Evolutionary conservation across 2,797 vertebrate species (phyloP).

Genomic region (Meriones psammophilus): DNA sequence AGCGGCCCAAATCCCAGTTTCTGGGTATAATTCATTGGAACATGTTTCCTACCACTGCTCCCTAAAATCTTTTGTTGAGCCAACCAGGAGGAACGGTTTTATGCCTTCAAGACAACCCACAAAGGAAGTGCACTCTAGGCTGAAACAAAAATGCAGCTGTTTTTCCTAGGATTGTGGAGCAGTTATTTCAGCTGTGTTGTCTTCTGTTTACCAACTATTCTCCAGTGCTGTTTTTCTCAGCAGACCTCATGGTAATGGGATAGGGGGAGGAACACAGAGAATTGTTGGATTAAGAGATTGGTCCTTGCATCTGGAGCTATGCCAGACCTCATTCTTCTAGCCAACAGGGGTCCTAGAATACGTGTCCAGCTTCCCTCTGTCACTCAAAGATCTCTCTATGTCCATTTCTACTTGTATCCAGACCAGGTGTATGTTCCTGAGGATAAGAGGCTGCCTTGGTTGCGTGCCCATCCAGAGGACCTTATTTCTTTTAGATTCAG

Average conservation of each 20-base stretch:
- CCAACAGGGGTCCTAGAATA: background rate
- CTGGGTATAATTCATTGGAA: background rate
- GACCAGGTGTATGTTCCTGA: background rate
- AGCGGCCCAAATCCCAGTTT: background rate
- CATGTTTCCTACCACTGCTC: background rate
- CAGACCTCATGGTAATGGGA: background rate
- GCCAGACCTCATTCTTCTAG: background rate
- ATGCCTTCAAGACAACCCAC: constrained; percentile 25
- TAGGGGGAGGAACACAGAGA: background rate
- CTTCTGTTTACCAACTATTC: background rate
- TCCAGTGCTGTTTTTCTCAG: background rate
- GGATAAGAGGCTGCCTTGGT: background rate
- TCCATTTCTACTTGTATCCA: background rate
- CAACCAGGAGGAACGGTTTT: background rate
- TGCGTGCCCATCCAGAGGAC: background rate
- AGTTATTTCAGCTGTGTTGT: background rate
- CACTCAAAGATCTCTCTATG: background rate
- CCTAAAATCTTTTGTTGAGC: background rate
- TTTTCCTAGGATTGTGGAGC: background rate
- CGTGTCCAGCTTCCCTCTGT: background rate
- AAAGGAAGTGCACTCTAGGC: background rate
- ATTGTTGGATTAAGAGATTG: background rate
- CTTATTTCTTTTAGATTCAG: background rate
- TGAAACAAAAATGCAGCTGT: background rate
- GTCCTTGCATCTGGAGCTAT: background rate